Conservation (phyloP, 1,140 invertebrate genomes). For the Caenorhabditis latens region DNA sequence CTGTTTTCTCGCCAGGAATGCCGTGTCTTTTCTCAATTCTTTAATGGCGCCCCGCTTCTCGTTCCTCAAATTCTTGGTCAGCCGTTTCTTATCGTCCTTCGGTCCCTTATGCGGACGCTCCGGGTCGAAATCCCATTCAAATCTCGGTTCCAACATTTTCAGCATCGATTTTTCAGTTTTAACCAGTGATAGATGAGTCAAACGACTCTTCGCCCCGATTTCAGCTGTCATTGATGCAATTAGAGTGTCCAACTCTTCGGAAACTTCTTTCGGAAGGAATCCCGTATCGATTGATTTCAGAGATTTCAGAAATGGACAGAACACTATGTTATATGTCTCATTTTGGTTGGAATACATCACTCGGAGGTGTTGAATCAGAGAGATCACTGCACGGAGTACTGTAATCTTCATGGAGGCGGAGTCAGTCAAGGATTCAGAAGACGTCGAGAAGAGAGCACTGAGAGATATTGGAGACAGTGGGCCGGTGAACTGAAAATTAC, state of each 20-base stretch:
- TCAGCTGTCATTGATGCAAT: conserved; percentile 41
- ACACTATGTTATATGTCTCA: conserved; percentile 49
- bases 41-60: conserved; percentile 65
- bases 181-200: conserved; percentile 50
- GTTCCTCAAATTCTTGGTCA: conserved; percentile 63
- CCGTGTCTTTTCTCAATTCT: conserved; percentile 66
- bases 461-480: neutral
- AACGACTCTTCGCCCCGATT: conserved; percentile 28
- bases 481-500: conserved; percentile 10
- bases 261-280: conserved; percentile 12
- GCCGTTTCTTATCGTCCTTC: conserved; percentile 59
- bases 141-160: conserved; percentile 64
- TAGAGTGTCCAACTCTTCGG: conserved; percentile 4
- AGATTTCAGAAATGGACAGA: conserved; percentile 10
- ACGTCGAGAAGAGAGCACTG: neutral
- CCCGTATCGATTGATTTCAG: neutral
- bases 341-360: conserved; percentile 47
- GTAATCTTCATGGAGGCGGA: neutral
- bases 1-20: conserved; percentile 64
- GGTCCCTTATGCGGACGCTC: conserved; percentile 56
- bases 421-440: neutral
- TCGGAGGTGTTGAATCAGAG: neutral
- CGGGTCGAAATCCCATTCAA: conserved; percentile 66
- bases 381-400: conserved; percentile 42
- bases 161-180: conserved; percentile 65